Percentiles rank a stretch among this genome's conserved stretches.
Evolutionary conservation across 1,140 invertebrate species (phyloP).

Genomic region (Mizuhopecten yessoensis): DNA sequence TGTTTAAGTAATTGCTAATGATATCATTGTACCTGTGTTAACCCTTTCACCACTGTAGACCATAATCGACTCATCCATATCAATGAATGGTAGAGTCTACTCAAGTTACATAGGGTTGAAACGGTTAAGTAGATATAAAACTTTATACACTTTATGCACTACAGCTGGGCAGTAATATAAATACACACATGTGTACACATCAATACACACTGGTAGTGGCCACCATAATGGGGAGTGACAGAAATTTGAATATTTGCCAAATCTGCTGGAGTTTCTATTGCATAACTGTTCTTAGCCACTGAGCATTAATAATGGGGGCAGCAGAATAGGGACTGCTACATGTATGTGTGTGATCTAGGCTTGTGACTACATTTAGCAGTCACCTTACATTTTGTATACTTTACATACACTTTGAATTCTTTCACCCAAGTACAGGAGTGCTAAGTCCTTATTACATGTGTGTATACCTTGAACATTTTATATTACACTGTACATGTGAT

Average conservation of each 20-base stretch:
- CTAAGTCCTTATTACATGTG: no score
- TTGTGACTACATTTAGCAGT: no score
- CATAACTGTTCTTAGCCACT: conserved; percentile 38
- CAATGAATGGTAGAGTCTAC: no score
- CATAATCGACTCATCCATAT: no score
- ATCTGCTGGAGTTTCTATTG: conserved; percentile 20
- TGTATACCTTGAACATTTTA: no score
- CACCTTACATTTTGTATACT: no score
- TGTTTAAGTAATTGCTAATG: neutral
- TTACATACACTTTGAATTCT: no score
- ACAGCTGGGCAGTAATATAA: neutral
- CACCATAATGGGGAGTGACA: conserved; percentile 11
- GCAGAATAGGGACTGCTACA: neutral
- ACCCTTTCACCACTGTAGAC: no score
- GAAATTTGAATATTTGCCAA: conserved; percentile 16
- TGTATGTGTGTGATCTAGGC: neutral
- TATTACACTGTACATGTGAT: no score
- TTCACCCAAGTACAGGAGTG: no score
- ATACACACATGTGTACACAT: neutral
- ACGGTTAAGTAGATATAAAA: neutral
- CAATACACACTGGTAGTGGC: neutral
- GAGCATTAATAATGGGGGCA: conserved; percentile 31
- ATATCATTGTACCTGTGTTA: neutral
- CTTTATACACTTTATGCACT: neutral
- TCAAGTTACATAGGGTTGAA: no score